phyloP scores from a whole-genome alignment of 2,888 invertebrate species.

The Epinotia bilunana region DNA sequence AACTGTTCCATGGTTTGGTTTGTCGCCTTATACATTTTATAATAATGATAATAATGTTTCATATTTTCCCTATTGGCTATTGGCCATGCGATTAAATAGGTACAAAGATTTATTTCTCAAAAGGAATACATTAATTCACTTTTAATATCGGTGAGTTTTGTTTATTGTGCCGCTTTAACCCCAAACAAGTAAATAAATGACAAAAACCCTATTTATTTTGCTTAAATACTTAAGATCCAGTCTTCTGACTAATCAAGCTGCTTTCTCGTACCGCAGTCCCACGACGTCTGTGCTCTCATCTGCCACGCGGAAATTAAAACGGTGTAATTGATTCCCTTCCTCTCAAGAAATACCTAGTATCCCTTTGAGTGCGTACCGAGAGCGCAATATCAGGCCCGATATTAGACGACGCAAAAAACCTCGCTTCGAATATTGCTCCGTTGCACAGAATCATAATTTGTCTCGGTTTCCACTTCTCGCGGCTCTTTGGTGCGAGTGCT shows the following conservation, averaged over 20 bases:
- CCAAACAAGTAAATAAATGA: too few species aligned
- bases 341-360: conserved; percentile 33
- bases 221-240: not conserved
- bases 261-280: not conserved
- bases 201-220: too few species aligned
- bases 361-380: conserved; percentile 31
- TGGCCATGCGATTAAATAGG: too few species aligned
- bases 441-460: conserved; percentile 40
- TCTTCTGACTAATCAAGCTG: not conserved
- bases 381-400: conserved; percentile 35
- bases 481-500: conserved; percentile 13
- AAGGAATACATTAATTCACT: too few species aligned
- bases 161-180: too few species aligned
- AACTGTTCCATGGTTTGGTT: too few species aligned
- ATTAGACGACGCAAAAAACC: conserved; percentile 32
- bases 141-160: too few species aligned
- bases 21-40: too few species aligned
- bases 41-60: too few species aligned
- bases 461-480: conserved; percentile 13
- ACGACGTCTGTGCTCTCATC: not conserved
- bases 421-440: conserved; percentile 31
- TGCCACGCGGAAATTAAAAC: conserved; percentile 19
- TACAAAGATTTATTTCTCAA: too few species aligned
- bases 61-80: too few species aligned
- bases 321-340: conserved; percentile 23